Percentiles rank a stretch among this genome's conserved stretches.
Conservation (phyloP, 2,113 vertebrate genomes). For the Oreotrochilus melanogaster region DNA sequence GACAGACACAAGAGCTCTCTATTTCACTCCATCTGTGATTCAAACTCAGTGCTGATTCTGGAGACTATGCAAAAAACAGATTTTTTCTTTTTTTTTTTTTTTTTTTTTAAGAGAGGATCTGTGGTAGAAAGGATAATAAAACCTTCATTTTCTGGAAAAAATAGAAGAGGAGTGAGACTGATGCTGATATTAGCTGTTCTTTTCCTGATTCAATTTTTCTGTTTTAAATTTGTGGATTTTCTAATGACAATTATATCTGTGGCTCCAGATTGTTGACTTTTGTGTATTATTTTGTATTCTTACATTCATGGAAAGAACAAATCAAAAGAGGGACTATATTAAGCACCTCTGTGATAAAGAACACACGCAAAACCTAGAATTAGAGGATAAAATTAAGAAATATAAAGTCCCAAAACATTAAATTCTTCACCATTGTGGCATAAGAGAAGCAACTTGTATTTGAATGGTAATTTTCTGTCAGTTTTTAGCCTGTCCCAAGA, state of each 20-base stretch:
- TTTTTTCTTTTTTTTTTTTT: not conserved
- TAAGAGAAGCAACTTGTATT: not conserved
- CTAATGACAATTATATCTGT: not conserved
- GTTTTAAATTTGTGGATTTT: not conserved
- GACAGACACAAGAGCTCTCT: conserved; percentile 42
- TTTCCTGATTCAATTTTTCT: not conserved
- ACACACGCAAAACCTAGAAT: not conserved
- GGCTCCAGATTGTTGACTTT: not conserved
- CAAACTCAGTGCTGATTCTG: not conserved
- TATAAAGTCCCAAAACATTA: not conserved
- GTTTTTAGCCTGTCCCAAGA: not conserved
- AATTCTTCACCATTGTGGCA: not conserved
- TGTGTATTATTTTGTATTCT: not conserved
- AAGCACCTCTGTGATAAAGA: not conserved
- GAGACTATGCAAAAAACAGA: not conserved
- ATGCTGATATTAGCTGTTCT: not conserved
- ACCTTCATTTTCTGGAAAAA: not conserved
- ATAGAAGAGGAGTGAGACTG: not conserved
- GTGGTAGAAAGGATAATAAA: not conserved
- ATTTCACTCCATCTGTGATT: conserved; percentile 52
- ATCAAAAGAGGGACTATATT: not conserved
- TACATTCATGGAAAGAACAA: not conserved
- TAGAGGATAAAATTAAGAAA: not conserved
- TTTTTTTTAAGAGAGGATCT: not conserved
- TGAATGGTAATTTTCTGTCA: not conserved